Base-by-base conservation (phyloP, 37 sponge, comb jelly and placozoan genomes). In the Amphimedon queenslandica region DNA sequence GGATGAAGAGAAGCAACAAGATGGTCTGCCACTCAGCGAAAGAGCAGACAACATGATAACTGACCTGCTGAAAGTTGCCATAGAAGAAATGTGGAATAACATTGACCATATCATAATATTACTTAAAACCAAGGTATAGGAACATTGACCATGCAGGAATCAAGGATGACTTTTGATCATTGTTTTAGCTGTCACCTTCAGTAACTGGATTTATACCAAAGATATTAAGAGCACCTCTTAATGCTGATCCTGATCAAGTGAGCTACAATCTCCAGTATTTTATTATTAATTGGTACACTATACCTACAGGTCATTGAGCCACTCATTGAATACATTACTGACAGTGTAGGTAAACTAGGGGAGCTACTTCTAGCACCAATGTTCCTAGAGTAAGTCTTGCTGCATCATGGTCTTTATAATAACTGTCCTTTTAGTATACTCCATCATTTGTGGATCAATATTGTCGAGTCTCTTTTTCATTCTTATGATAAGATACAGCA, bases 81-180 rank as follows among this genome's bases (percentile, higher is more conserved):
- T 60, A 11, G 77, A 82, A 1, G 83, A 82, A 43, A 75, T 82
- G 23, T 39, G 10, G 64, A 67, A 75, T 57, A 82, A 75, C 32
- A 37, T 70, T 4, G 10, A 55, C 28, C 33, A 75, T 11, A 57
- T 82, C 2, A 68, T 39, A n/a, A 25, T 25, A 60, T 6, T 6
- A 60, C 24, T 60, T 11, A 60, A n/a, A 25, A n/a, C 23, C 5
- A 47, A 47, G 53, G 53, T 47, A 25, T n/a, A n/a, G 21, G 28
- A 25, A 6, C 8, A 60, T 25, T 60, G 24, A 11, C 21, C 21
- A 25, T n/a, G n/a, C n/a, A n/a, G n/a, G n/a, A n/a, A n/a, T n/a
- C n/a, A n/a, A n/a, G n/a, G n/a, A n/a, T n/a, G n/a, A n/a, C n/a
- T 60, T n/a, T 25, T 60, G 5, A 25, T 60, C 27, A 25, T 6